phyloP scores from a whole-genome alignment of 2,797 vertebrate species.

The Rhynchotus rufescens region DNA sequence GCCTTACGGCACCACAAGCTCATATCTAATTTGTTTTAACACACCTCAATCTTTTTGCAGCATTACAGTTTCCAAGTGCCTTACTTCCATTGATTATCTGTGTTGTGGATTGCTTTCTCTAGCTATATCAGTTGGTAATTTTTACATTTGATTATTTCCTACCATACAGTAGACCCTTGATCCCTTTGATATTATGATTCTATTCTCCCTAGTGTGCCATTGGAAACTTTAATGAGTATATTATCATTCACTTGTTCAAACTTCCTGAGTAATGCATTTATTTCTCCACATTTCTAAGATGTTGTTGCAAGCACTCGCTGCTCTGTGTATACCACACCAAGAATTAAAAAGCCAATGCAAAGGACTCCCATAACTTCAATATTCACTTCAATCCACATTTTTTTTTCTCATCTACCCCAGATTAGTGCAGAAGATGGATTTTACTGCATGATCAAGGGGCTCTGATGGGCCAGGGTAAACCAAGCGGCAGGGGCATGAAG shows the following conservation, averaged over 20 bases:
- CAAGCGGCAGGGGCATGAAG: neutral
- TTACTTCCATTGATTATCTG: conserved; percentile 23
- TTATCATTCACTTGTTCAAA: neutral
- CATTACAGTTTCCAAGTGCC: conserved; percentile 8
- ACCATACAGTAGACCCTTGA: neutral
- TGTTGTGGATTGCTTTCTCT: conserved; percentile 20
- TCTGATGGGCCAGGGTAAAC: neutral
- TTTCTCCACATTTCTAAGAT: neutral
- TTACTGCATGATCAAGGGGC: neutral
- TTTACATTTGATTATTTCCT: conserved; percentile 18
- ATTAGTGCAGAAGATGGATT: neutral
- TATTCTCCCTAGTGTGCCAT: neutral
- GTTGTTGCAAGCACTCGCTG: neutral
- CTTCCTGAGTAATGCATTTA: neutral
- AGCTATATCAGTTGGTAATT: neutral
- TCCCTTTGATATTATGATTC: neutral
- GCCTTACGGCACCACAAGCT: conserved; percentile 6
- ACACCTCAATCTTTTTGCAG: conserved; percentile 30
- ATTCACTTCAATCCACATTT: neutral
- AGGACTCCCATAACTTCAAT: neutral
- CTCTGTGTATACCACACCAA: neutral
- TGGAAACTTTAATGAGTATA: conserved; percentile 2
- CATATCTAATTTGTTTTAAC: neutral
- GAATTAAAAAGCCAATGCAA: neutral
- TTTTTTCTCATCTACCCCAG: neutral